Conservation (phyloP, 2,113 vertebrate species). For the Etheostoma cragini region DNA sequence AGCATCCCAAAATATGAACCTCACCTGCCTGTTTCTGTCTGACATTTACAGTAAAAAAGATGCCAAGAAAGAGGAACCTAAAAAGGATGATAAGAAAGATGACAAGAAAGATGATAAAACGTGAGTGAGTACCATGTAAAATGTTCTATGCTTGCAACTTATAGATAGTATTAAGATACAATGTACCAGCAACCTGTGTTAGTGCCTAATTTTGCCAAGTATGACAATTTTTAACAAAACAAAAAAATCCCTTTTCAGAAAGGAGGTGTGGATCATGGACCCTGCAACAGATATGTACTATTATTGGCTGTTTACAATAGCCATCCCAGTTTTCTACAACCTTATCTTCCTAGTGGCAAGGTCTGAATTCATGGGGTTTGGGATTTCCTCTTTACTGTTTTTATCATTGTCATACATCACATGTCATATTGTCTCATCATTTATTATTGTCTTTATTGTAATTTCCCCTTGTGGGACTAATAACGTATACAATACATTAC, state of each 20-base stretch:
- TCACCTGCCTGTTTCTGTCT: conserved; percentile 5
- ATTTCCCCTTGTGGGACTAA: too few species aligned
- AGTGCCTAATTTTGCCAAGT: background rate
- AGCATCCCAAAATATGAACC: background rate
- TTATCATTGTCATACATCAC: too few species aligned
- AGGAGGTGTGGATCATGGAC: conserved; percentile 89
- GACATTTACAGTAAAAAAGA: conserved; percentile 84
- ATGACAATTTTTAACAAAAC: background rate
- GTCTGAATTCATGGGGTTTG: conserved; percentile 69
- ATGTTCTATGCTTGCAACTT: background rate
- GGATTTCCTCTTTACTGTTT: background rate
- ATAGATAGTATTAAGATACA: background rate
- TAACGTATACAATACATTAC: too few species aligned
- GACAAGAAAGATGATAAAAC: conserved; percentile 70
- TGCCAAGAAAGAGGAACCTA: conserved; percentile 77
- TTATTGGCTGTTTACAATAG: conserved; percentile 87
- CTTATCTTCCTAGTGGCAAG: conserved; percentile 94
- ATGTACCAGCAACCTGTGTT: background rate
- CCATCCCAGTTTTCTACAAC: conserved; percentile 93
- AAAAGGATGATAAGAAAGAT: conserved; percentile 59
- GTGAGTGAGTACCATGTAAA: conserved; percentile 57
- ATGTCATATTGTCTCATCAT: too few species aligned
- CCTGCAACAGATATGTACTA: conserved; percentile 92
- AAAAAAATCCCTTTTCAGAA: conserved; percentile 58
- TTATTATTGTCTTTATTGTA: too few species aligned